phyloP scores from a whole-genome alignment of 2,113 vertebrate genomes.

The Balaeniceps rex region DNA sequence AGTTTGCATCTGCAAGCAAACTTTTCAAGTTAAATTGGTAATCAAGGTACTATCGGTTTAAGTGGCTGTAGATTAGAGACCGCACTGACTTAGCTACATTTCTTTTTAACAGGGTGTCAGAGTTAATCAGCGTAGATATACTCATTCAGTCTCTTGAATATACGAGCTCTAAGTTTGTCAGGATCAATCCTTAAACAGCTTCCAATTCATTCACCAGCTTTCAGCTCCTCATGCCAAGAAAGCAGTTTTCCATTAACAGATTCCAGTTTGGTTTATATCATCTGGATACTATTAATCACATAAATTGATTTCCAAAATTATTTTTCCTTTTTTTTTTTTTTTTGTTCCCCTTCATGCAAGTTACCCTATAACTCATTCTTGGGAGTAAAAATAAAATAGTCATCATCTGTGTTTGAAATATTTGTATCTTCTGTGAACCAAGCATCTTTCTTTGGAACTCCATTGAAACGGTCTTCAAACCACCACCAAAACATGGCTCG shows the following conservation, averaged over 20 bases:
- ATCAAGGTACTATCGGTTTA: conserved; percentile 7
- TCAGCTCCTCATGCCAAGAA: not conserved
- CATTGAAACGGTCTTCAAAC: not conserved
- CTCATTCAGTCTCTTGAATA: not conserved
- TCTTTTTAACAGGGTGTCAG: not conserved
- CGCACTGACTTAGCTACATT: not conserved
- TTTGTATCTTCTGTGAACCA: not conserved
- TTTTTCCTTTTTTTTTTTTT: not conserved
- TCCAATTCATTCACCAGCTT: not conserved
- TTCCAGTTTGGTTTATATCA: not conserved
- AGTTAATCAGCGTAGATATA: conserved; percentile 7
- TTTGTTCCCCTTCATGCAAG: not conserved
- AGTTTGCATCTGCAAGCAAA: conserved; percentile 20
- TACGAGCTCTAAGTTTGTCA: not conserved
- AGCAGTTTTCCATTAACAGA: not conserved
- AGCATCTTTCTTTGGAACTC: not conserved
- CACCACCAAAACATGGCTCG: not conserved
- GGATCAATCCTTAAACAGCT: not conserved
- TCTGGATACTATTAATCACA: not conserved
- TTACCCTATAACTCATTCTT: not conserved
- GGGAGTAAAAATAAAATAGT: not conserved
- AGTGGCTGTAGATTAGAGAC: conserved; percentile 3
- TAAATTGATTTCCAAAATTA: not conserved
- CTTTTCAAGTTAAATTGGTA: conserved; percentile 15
- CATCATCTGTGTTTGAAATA: not conserved